Percentiles rank a stretch among this genome's conserved stretches.
Evolutionary conservation across 2,113 vertebrate species (phyloP).

Genomic region (Haemorhous mexicanus): DNA sequence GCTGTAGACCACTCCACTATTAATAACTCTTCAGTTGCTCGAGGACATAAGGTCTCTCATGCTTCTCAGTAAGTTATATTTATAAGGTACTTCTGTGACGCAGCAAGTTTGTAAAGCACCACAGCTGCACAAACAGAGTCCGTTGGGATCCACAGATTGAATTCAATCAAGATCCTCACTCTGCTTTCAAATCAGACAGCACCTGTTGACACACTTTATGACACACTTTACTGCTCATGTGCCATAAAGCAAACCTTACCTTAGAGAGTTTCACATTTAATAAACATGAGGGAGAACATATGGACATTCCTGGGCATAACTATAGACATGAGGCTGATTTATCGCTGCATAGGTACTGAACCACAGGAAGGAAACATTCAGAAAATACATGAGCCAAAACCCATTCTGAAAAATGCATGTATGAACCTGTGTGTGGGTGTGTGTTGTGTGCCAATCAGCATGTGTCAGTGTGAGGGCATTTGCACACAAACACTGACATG

Average conservation of each 20-base stretch:
- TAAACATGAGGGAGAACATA: background rate
- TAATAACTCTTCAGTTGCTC: slow-evolving; percentile 42
- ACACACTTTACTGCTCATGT: background rate
- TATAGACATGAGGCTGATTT: background rate
- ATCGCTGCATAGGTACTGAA: background rate
- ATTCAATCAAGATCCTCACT: background rate
- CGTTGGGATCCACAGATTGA: background rate
- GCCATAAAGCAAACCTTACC: background rate
- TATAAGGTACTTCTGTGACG: background rate
- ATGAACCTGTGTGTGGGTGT: background rate
- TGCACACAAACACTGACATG: background rate
- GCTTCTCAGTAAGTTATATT: slow-evolving; percentile 56
- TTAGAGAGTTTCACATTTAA: background rate
- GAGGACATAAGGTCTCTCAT: background rate
- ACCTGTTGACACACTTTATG: background rate
- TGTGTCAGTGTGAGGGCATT: background rate
- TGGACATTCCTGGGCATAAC: background rate
- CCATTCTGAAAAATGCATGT: background rate
- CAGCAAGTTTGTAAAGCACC: background rate
- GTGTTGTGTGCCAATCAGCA: background rate
- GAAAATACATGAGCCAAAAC: background rate
- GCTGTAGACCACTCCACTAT: slow-evolving; percentile 28
- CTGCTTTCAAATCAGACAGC: slow-evolving; percentile 15
- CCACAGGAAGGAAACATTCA: background rate
- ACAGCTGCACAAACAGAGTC: slow-evolving; percentile 54